Percentiles rank a stretch among this genome's conserved stretches.
These are phyloP conservation scores for Allacma fusca DNA, from an alignment of 2,888 invertebrate species.

Conservation along the genomic window DNA sequence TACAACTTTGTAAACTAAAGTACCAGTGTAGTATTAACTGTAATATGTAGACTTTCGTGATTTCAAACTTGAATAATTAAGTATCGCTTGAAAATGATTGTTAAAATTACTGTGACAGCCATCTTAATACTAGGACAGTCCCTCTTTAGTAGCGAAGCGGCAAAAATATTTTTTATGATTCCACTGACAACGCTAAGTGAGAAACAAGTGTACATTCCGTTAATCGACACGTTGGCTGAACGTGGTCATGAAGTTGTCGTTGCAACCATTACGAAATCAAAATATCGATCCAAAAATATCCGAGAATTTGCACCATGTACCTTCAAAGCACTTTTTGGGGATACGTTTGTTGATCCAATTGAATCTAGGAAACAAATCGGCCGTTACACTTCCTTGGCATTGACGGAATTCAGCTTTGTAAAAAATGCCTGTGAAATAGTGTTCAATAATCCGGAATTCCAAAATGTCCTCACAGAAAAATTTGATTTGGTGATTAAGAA, in stretches of 20 bases:
- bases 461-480: constrained; percentile 36
- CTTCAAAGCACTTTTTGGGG: constrained; percentile 39
- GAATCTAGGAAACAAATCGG: not conserved
- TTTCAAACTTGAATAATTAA: too few relatives aligned
- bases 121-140: too few relatives aligned
- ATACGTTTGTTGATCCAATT: not conserved
- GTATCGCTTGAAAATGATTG: too few relatives aligned
- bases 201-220: constrained; percentile 59
- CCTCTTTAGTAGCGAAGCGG: not conserved
- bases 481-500: constrained; percentile 62
- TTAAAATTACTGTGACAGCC: too few relatives aligned
- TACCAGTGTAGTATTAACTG: too few relatives aligned
- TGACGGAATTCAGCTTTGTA: not conserved
- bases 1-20: too few relatives aligned
- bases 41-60: too few relatives aligned
- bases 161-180: constrained; percentile 52
- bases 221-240: constrained; percentile 67
- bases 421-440: constrained; percentile 42
- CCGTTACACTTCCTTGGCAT: not conserved
- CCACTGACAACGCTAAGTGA: constrained; percentile 50
- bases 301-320: constrained; percentile 53
- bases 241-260: constrained; percentile 69
- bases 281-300: constrained; percentile 64
- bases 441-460: constrained; percentile 44
- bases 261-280: constrained; percentile 65